Percentiles rank a stretch among this genome's conserved stretches.
Conservation (phyloP, 2,888 invertebrate genomes). For the Oithona nana region DNA sequence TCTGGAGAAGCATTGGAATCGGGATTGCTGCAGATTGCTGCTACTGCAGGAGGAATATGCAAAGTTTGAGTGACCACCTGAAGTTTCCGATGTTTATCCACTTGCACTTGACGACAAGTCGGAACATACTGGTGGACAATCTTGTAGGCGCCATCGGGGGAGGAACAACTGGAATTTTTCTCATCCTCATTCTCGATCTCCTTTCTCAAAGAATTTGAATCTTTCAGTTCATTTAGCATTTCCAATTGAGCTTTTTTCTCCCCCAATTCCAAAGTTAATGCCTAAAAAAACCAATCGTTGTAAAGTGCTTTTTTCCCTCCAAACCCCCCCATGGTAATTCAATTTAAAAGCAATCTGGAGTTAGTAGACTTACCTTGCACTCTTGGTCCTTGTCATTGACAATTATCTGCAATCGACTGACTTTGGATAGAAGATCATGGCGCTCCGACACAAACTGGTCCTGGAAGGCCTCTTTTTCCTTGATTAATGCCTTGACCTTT, state of each 20-base stretch:
- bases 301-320: too few species aligned
- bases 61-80: conserved; percentile 12
- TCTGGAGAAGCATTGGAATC: conserved; percentile 21
- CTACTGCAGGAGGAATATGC: conserved; percentile 3
- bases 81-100: not conserved
- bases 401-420: not conserved
- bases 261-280: too few species aligned
- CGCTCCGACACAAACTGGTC: not conserved
- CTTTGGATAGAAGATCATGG: not conserved
- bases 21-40: not conserved
- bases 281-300: not conserved
- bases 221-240: not conserved
- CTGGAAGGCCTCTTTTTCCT: not conserved
- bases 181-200: not conserved
- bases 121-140: not conserved
- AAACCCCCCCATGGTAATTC: too few species aligned
- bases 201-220: not conserved
- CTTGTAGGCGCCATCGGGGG: not conserved
- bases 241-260: not conserved
- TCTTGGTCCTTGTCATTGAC: not conserved
- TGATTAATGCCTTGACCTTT: not conserved
- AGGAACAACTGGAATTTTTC: not conserved
- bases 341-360: too few species aligned
- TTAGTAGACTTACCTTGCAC: not conserved
- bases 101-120: too few species aligned